Evolutionary conservation across 1,140 invertebrate genomes (phyloP).

Genomic region (Aphaenogaster rudis): DNA sequence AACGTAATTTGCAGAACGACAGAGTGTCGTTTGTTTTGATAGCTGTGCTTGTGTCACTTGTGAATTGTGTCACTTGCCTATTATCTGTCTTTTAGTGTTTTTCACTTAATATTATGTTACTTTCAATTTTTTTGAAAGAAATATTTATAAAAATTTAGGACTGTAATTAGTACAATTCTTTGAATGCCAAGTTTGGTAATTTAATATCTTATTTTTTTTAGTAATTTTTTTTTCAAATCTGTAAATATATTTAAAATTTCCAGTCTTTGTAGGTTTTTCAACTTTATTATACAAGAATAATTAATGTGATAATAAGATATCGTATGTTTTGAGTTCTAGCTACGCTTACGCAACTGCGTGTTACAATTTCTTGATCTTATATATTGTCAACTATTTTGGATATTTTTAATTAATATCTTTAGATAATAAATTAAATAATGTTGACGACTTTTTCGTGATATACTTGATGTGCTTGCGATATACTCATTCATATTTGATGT

Average conservation of each 20-base stretch:
- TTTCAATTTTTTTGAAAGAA: neutral
- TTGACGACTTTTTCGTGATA: neutral
- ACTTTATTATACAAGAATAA: neutral
- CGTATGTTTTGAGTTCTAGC: neutral
- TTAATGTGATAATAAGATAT: neutral
- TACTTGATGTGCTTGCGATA: neutral
- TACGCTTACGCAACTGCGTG: neutral
- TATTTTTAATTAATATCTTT: neutral
- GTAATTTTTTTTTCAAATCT: neutral
- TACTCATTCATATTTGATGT: neutral
- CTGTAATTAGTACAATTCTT: neutral
- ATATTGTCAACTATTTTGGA: neutral
- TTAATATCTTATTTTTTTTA: neutral
- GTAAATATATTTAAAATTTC: neutral
- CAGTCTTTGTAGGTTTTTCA: neutral
- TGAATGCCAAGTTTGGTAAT: neutral
- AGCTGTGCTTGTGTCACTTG: neutral
- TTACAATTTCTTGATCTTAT: neutral
- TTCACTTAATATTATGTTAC: neutral
- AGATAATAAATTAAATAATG: neutral
- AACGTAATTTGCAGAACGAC: neutral
- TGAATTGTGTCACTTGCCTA: neutral
- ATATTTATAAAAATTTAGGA: neutral
- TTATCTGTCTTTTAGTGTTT: neutral
- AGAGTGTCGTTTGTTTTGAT: slow-evolving; percentile 21